phyloP scores from a whole-genome alignment of 2,113 vertebrate species.

The Morone chrysops region DNA sequence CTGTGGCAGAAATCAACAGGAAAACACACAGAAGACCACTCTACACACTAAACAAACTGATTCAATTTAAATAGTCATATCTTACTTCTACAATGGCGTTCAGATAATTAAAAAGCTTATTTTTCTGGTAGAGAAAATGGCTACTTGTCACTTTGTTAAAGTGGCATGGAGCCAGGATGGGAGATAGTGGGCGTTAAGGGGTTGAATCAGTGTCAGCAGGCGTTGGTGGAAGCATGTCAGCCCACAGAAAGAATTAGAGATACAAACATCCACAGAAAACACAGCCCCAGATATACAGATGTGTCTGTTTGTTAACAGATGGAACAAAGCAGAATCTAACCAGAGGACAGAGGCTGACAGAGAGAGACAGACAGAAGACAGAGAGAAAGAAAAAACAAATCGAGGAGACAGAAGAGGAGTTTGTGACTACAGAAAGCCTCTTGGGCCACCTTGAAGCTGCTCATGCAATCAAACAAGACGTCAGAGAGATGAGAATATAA shows the following conservation, averaged over 20 bases:
- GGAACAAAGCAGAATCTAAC: conserved; percentile 52
- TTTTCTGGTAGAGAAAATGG: conserved; percentile 19
- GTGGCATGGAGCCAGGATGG: conserved; percentile 46
- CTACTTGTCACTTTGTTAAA: conserved; percentile 29
- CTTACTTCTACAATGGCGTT: neutral
- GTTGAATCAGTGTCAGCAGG: conserved; percentile 65
- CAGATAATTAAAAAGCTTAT: conserved; percentile 11
- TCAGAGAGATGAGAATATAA: conserved; percentile 4
- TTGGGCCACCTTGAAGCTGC: conserved; percentile 47
- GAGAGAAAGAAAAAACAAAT: conserved; percentile 17
- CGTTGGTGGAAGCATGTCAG: conserved; percentile 76
- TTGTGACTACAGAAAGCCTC: conserved; percentile 38
- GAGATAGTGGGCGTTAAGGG: conserved; percentile 49
- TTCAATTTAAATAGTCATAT: neutral
- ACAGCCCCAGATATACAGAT: conserved; percentile 74
- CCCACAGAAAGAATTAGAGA: conserved; percentile 77
- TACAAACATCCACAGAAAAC: conserved; percentile 80
- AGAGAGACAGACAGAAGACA: conserved; percentile 24
- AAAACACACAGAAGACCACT: conserved; percentile 9
- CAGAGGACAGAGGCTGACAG: conserved; percentile 19
- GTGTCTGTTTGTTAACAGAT: conserved; percentile 56
- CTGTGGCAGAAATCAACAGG: conserved; percentile 22
- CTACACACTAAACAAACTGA: neutral
- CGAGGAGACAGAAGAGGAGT: conserved; percentile 28
- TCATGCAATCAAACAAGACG: conserved; percentile 62